Base-by-base conservation (phyloP, 2,888 invertebrate species). In the Erpobdella octoculata region DNA sequence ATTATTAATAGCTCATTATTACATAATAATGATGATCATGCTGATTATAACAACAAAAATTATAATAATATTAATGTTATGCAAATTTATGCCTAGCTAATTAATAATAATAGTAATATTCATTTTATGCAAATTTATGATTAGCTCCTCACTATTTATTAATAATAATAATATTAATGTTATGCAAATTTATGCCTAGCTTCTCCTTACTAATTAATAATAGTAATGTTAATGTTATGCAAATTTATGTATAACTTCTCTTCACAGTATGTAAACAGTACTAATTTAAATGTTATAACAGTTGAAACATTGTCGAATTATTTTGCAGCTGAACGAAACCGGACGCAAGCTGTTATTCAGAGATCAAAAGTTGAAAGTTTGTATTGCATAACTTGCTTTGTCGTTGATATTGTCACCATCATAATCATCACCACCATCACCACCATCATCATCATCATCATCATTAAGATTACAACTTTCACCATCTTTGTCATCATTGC, bases 341-440 rank as follows among this genome's bases (percentile, higher is more conserved):
- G 94, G 92, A 0, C 89, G 90, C 75, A 90, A 94, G 78, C 84
- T 98, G 66, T 83, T 98, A 64, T 91, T 92, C 79, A 87, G 97
- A 0, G 98, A 98, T 82, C 92, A 93, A 78, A 89, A 92, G 73
- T 85, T 87, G 41, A 84, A 87, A 76, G 87, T 92, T 25, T 86
- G 87, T 58, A 33, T 66, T 67, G 38, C 66, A 37, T n/a, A 36
- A 28, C 12, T 66, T 3, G 37, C 41, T 18, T 6, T 28, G 41
- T 21, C n/a, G 28, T 38, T 48, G 0, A 41, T 12, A 41, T 12
- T 41, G 18, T 5, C 21, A 53, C 1, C 9, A 53, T n/a, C n/a
- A n/a, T n/a, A n/a, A n/a, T n/a, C n/a, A n/a, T n/a, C n/a, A n/a
- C n/a, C n/a, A n/a, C n/a, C n/a, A n/a, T n/a, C n/a, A n/a, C n/a